Percentiles rank a stretch among this genome's conserved stretches.
Evolutionary conservation across 2,113 vertebrate genomes (phyloP).

Genomic region (Ptilorrhoa leucosticta): DNA sequence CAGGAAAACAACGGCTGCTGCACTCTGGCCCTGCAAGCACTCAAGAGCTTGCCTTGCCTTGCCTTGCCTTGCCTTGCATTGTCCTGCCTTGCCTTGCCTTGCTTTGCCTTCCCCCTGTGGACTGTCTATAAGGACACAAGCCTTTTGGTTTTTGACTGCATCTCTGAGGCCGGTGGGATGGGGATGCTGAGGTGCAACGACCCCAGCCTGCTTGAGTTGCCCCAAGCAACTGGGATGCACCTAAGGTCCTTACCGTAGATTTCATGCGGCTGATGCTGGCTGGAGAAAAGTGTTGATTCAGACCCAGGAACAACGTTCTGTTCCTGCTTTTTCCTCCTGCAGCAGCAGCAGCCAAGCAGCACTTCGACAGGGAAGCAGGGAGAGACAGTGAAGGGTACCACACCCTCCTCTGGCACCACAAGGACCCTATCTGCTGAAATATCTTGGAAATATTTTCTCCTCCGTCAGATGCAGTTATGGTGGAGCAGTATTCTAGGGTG

Average conservation of each 20-base stretch:
- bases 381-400: background rate
- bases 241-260: background rate
- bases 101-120: background rate
- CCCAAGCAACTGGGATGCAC: background rate
- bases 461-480: background rate
- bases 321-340: background rate
- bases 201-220: accelerated
- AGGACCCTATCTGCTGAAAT: background rate
- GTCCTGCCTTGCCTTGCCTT: background rate
- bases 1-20: background rate
- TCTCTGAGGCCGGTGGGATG: accelerated
- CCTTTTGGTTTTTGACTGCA: background rate
- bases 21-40: accelerated
- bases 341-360: background rate
- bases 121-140: background rate
- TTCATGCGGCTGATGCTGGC: background rate
- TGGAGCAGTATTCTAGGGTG: background rate
- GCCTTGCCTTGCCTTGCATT: background rate
- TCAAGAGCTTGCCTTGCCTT: background rate
- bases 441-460: background rate
- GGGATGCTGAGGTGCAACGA: background rate
- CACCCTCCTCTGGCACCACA: background rate
- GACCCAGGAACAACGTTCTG: background rate
- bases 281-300: background rate
- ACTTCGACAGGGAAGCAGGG: background rate